Evolutionary conservation across 2,888 invertebrate genomes (phyloP), one percentile per base, ranked within the genome.

Genomic region (Zonitis immaculata): DNA sequence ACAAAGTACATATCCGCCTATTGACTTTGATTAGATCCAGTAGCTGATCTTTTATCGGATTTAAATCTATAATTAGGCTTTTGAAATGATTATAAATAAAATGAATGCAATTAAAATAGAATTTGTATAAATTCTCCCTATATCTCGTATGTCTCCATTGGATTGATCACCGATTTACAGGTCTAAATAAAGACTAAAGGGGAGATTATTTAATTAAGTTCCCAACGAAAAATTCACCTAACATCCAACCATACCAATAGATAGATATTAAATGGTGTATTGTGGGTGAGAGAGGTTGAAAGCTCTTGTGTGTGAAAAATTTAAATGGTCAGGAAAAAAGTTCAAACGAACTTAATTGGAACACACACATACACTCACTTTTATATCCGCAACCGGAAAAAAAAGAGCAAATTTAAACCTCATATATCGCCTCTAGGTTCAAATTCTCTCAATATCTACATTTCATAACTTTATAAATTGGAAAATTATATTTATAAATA

Each of bases 401-500:
- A 28, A 50, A 43, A 52, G 27, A 26, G 30, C 28, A 1, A 9
- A n/a, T 16, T 12, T 27, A 14, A 27, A 16, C 16, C 26, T n/a
- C 14, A 12, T 9, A 5, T 1, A 39, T 18, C 18, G 27, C 43
- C 12, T 27, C 16, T n/a, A 45, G 22, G 11, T 25, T 45, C n/a
- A n/a, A n/a, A n/a, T n/a, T n/a, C n/a, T n/a, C 14, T 54, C 60
- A 57, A 63, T 60, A 61, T 60, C 60, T 63, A 52, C 56, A 46
- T 42, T 59, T 56, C 47, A 20, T 51, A 64, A 64, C 61, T 64
- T 64, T 58, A 49, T 55, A 57, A 62, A 62, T 62, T 20, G 18
- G 11, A 39, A 39, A 39, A 20, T 39, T 20, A n/a, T 20, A 5
- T 11, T 9, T 39, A 9, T 18, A 7, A 20, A 20, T 18, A 18